Conservation (phyloP, 2,888 invertebrate genomes). For the Aporophyla lueneburgensis region DNA sequence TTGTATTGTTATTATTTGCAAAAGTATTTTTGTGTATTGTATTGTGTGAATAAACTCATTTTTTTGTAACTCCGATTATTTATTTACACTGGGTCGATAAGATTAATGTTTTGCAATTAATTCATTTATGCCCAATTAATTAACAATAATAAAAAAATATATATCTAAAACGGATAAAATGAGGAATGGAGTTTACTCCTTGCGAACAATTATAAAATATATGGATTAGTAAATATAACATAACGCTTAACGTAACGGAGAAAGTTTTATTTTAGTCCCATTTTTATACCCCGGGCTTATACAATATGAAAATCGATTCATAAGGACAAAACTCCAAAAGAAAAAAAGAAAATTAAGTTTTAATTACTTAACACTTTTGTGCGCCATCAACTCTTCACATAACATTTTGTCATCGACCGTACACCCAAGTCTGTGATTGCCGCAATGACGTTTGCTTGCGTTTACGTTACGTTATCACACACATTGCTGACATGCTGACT, state of each 20-base stretch:
- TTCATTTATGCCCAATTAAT: constrained; percentile 61
- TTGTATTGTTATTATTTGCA: no score
- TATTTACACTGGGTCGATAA: constrained; percentile 65
- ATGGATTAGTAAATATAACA: no score
- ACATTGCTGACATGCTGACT: constrained; percentile 36
- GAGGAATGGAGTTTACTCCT: no score
- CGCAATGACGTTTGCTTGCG: constrained; percentile 10
- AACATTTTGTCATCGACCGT: constrained; percentile 2
- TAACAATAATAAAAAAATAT: constrained; percentile 24
- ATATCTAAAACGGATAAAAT: no score
- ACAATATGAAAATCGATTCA: no score
- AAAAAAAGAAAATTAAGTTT: neutral
- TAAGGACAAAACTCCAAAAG: no score
- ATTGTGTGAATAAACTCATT: no score
- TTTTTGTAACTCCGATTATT: constrained; percentile 45
- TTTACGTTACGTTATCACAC: constrained; percentile 23
- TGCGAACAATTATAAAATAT: no score
- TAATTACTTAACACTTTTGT: neutral
- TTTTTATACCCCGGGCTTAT: no score
- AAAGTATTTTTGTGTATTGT: no score
- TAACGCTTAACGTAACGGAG: no score
- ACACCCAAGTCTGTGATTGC: constrained; percentile 2
- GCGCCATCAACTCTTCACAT: neutral
- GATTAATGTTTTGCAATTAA: constrained; percentile 72
- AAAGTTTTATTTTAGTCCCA: no score